Percentiles rank a stretch among this genome's conserved stretches.
These are phyloP conservation scores for Carduelis carduelis DNA, from an alignment of 2,797 vertebrate genomes.

Conservation along the genomic window DNA sequence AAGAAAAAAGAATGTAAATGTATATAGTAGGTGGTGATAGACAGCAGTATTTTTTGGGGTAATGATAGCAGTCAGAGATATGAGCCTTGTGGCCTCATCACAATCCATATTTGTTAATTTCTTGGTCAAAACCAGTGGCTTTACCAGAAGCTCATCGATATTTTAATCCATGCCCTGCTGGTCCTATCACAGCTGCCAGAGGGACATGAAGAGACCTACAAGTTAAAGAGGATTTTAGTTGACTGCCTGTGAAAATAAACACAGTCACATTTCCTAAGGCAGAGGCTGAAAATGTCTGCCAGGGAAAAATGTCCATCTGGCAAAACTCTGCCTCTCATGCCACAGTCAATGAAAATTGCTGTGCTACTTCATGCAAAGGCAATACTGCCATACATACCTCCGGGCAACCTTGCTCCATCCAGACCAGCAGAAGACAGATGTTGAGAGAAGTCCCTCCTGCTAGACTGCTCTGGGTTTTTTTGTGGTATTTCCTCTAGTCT, in stretches of 20 bases:
- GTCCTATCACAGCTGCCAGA: background rate
- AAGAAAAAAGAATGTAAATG: background rate
- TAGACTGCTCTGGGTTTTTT: background rate
- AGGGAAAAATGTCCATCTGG: slow-evolving; percentile 27
- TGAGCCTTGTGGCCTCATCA: background rate
- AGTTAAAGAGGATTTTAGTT: slow-evolving; percentile 49
- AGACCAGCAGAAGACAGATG: background rate
- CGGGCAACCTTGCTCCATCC: background rate
- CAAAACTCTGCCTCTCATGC: slow-evolving; percentile 15
- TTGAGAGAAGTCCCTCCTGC: slow-evolving; percentile 4
- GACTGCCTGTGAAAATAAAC: slow-evolving; percentile 44
- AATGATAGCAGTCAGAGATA: background rate
- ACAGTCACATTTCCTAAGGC: background rate
- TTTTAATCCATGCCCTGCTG: slow-evolving; percentile 10
- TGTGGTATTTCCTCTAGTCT: background rate
- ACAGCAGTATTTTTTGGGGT: background rate
- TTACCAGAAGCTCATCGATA: background rate
- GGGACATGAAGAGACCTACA: background rate
- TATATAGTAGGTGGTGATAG: background rate
- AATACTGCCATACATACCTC: background rate
- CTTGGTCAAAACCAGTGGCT: background rate
- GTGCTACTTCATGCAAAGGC: slow-evolving; percentile 25
- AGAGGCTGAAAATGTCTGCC: slow-evolving; percentile 35
- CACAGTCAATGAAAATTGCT: slow-evolving; percentile 21
- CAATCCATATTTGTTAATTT: background rate